Percentiles rank a stretch among this genome's conserved stretches.
phyloP scores from a whole-genome alignment of 2,797 vertebrate species.

The Emydoidea blandingii region DNA sequence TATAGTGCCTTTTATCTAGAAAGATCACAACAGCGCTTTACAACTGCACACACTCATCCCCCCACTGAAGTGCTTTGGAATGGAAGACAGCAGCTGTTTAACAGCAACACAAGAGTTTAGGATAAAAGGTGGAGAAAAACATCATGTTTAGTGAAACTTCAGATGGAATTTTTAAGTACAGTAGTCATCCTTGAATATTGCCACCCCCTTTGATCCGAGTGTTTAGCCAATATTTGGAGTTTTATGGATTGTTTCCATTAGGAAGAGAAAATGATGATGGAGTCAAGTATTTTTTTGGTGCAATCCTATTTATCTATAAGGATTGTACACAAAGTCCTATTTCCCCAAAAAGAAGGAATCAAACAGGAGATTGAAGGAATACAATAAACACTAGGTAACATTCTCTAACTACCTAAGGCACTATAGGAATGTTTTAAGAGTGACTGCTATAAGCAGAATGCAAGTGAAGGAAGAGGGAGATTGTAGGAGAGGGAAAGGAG shows the following conservation, averaged over 20 bases:
- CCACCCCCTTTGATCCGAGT: neutral
- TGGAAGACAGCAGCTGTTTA: neutral
- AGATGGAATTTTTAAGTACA: neutral
- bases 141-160: neutral
- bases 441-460: neutral
- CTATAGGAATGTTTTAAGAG: slow-evolving; percentile 33
- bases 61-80: neutral
- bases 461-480: slow-evolving; percentile 18
- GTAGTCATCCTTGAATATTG: neutral
- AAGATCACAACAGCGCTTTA: neutral
- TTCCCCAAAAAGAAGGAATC: neutral
- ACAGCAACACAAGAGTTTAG: neutral
- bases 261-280: neutral
- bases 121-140: neutral
- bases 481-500: neutral
- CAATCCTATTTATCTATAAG: neutral
- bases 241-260: neutral
- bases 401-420: slow-evolving; percentile 43
- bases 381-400: slow-evolving; percentile 7
- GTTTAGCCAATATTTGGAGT: neutral
- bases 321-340: neutral
- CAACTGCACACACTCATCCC: neutral
- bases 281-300: neutral
- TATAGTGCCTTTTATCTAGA: slow-evolving; percentile 23
- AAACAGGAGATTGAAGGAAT: neutral